Conservation (phyloP, 2,888 invertebrate genomes). For the Dasypolia templi region DNA sequence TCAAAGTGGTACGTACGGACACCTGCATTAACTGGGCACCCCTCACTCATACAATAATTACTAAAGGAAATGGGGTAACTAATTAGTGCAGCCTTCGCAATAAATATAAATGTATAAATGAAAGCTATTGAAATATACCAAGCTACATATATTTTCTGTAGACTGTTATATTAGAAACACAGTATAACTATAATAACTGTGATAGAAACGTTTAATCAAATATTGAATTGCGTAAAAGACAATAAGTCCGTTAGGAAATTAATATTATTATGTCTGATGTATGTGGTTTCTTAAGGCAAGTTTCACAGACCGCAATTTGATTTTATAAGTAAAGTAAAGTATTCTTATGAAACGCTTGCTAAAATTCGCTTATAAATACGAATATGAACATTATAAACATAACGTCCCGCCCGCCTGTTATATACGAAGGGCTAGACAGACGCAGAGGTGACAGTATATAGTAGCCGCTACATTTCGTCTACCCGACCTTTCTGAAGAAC, state of each 20-base stretch:
- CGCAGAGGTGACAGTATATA: background rate
- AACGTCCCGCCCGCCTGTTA: no score
- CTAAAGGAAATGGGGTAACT: background rate
- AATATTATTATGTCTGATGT: slow-evolving; percentile 4
- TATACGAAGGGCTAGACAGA: background rate
- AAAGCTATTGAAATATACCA: background rate
- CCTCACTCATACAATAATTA: slow-evolving; percentile 7
- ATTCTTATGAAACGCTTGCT: background rate
- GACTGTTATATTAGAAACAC: slow-evolving; percentile 20
- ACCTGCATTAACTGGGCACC: background rate
- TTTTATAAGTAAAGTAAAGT: background rate
- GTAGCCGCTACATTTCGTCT: background rate
- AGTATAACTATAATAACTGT: slow-evolving; percentile 29
- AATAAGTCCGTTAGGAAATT: slow-evolving; percentile 42
- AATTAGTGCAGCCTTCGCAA: slow-evolving; percentile 9
- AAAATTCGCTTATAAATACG: background rate
- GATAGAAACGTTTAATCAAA: slow-evolving; percentile 16
- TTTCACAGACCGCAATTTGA: background rate
- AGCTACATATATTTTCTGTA: slow-evolving; percentile 7
- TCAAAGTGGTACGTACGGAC: background rate
- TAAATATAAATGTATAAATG: background rate
- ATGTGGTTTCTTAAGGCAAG: background rate
- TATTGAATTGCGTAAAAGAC: slow-evolving; percentile 39
- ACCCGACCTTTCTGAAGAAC: no score
- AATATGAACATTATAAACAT: background rate